Evolutionary conservation across 2,113 vertebrate genomes (phyloP).

Genomic region (Ageneiosus marmoratus): DNA sequence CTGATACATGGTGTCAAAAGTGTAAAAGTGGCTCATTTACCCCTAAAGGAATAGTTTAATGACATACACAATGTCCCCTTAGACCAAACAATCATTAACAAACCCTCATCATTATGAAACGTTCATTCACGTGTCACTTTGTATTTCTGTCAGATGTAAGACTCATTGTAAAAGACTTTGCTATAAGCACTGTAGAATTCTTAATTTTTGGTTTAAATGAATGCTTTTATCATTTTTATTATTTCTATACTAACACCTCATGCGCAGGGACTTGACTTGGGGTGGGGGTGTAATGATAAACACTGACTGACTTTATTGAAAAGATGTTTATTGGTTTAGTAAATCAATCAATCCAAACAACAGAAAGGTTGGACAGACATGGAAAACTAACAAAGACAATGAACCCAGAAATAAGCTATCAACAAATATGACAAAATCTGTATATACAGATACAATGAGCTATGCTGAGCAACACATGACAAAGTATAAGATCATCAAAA

Average conservation of each 20-base stretch:
- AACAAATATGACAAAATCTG: too few relatives aligned
- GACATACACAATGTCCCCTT: not conserved
- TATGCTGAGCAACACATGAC: too few relatives aligned
- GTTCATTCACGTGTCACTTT: not conserved
- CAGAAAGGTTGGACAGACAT: too few relatives aligned
- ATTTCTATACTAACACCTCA: not conserved
- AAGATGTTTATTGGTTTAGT: too few relatives aligned
- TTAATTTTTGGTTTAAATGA: not conserved
- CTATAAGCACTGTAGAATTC: not conserved
- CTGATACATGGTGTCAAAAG: not conserved
- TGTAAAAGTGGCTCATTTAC: not conserved
- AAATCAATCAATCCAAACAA: too few relatives aligned
- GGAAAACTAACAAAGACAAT: too few relatives aligned
- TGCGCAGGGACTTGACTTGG: not conserved
- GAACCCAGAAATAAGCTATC: too few relatives aligned
- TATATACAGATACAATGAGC: too few relatives aligned
- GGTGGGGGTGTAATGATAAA: too few relatives aligned
- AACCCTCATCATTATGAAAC: constrained; percentile 1
- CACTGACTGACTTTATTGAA: too few relatives aligned
- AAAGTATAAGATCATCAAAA: too few relatives aligned
- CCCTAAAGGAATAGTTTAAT: not conserved
- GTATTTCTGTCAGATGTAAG: not conserved
- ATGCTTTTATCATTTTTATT: not conserved
- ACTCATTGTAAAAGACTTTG: not conserved
- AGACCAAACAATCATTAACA: not conserved